Evolutionary conservation across 2,888 invertebrate genomes (phyloP).

Genomic region (Coelinius sp.): DNA sequence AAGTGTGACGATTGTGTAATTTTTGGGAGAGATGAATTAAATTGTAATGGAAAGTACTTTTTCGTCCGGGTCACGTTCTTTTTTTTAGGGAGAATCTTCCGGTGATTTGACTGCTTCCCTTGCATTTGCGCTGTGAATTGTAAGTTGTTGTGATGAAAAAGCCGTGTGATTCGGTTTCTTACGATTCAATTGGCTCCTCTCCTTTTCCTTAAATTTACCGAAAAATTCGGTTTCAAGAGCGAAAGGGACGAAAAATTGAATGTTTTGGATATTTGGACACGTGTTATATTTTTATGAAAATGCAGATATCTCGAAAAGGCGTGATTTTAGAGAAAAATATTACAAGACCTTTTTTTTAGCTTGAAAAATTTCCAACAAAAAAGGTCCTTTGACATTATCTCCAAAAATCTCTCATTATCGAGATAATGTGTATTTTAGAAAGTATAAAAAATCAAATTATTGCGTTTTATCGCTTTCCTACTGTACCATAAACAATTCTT

Average conservation of each 20-base stretch:
- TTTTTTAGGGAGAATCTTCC: not conserved
- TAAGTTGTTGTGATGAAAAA: slow-evolving; percentile 50
- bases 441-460: too few relatives aligned
- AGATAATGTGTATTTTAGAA: too few relatives aligned
- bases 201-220: slow-evolving; percentile 58
- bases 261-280: too few relatives aligned
- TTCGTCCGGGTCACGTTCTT: slow-evolving; percentile 15
- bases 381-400: too few relatives aligned
- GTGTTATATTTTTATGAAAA: too few relatives aligned
- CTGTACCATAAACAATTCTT: too few relatives aligned
- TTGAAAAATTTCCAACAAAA: too few relatives aligned
- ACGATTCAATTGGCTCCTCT: slow-evolving; percentile 56
- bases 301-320: too few relatives aligned
- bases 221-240: slow-evolving; percentile 58
- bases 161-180: slow-evolving; percentile 63
- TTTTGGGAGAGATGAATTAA: slow-evolving; percentile 37
- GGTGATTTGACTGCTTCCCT: slow-evolving; percentile 4
- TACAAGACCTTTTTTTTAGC: too few relatives aligned
- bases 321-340: too few relatives aligned
- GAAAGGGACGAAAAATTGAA: slow-evolving; percentile 13
- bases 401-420: too few relatives aligned
- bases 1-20: slow-evolving; percentile 34
- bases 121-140: slow-evolving; percentile 29
- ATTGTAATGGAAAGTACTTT: slow-evolving; percentile 13
- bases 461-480: too few relatives aligned